Base-by-base conservation (phyloP, 2,888 invertebrate species). In the Metallyticus violacea region DNA sequence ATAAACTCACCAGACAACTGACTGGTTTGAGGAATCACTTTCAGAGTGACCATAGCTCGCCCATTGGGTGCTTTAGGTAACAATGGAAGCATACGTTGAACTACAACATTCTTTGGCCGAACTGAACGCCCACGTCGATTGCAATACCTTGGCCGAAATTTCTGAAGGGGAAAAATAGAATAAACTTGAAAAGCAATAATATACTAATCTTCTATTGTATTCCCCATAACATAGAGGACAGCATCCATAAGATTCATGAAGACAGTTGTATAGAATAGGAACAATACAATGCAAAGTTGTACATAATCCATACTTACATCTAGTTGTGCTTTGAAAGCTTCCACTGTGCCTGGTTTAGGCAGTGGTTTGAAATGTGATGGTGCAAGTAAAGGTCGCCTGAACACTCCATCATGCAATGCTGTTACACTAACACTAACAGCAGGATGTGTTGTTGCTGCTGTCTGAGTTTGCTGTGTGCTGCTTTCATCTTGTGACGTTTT, bases 1-100 rank as follows among this genome's bases (percentile, higher is more conserved):
- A 86, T 80, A 81, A 88, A 88, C 79, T 88, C 88, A 27, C 87
- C 87, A 40, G 87, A 87, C 85, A 90, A 89, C 85, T 90, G 90
- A 30, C 89, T 89, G 5, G 87, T 86, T 81, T 88, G 88, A 25
- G 88, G 89, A 15, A 89, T 88, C 15, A 89, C 92, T 88, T 92
- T 92, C 91, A 92, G 92, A 40, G 92, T 90, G 6, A 92, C 91
- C 85, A 92, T 91, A 85, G 92, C 91, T 90, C 90, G 93, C 90
- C 91, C 93, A 90, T 90, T 93, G 90, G 90, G 90, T 80, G 91
- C 91, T 89, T 93, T 93, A 0, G 96, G 95, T 89, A 96, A 93
- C 79, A 96, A 91, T 26, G 96, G 95, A 89, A 97, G 92, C 90
- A 96, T 93, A 6, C 97, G 92, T 91, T 96, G 96, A 26, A 97